These are phyloP conservation scores for Ooceraea biroi DNA, from an alignment of 1,140 invertebrate species.

Conservation along the genomic window DNA sequence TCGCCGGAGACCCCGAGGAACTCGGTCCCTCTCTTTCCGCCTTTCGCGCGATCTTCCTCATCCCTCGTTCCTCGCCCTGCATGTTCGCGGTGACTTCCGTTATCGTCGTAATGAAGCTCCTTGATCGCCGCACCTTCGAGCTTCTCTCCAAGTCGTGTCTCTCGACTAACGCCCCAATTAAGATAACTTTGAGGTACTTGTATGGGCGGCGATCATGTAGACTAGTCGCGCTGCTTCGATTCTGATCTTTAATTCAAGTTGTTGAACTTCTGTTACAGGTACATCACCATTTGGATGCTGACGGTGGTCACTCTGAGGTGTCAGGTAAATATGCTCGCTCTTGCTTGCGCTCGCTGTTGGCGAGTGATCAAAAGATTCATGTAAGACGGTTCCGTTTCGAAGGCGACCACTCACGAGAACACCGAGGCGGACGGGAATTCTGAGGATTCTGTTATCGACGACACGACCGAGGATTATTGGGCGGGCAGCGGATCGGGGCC, in stretches of 20 bases:
- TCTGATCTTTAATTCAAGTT: no score
- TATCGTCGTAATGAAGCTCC: conserved; percentile 13
- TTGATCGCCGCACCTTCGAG: conserved; percentile 24
- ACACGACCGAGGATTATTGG: conserved; percentile 85
- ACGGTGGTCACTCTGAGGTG: conserved; percentile 74
- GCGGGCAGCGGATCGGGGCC: conserved; percentile 84
- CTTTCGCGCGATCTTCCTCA: neutral
- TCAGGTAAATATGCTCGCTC: conserved; percentile 78
- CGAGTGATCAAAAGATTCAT: neutral
- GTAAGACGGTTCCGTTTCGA: neutral
- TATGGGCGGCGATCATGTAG: no score
- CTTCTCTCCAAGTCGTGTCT: neutral
- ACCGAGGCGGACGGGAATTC: conserved; percentile 78
- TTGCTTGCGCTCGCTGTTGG: neutral
- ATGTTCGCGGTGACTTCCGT: neutral
- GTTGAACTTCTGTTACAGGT: conserved; percentile 80
- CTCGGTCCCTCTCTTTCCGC: neutral
- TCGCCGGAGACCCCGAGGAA: neutral
- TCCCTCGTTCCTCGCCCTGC: neutral
- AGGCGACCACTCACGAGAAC: conserved; percentile 79
- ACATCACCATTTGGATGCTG: conserved; percentile 80
- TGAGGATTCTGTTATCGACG: conserved; percentile 81
- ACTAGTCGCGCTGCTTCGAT: no score
- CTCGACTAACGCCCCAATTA: neutral
- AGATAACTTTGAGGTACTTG: no score